Percentiles rank a stretch among this genome's conserved stretches.
Conservation (phyloP, 2,888 invertebrate genomes). For the Chymomyza procnemis region DNA sequence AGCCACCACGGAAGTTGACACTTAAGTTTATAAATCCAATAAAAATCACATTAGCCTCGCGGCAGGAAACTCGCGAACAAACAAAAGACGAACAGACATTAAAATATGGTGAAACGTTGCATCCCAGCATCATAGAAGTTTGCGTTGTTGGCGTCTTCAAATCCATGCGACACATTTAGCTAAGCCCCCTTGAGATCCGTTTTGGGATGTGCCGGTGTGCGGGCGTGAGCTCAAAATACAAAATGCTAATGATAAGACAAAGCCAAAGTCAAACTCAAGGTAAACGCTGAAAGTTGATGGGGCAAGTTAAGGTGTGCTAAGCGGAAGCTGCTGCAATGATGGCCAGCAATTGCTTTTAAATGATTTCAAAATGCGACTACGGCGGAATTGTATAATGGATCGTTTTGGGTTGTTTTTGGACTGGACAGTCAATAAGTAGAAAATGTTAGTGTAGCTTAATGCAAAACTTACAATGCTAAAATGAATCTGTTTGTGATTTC, state of each 20-base stretch:
- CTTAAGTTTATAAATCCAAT: constrained; percentile 71
- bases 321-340: neutral
- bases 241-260: constrained; percentile 57
- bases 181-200: constrained; percentile 45
- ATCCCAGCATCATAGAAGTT: neutral
- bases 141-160: constrained; percentile 19
- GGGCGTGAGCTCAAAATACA: constrained; percentile 8
- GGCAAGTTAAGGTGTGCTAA: neutral
- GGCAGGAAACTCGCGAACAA: constrained; percentile 55
- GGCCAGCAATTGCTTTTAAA: constrained; percentile 34
- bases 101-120: constrained; percentile 16
- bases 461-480: neutral
- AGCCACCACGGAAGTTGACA: constrained; percentile 56
- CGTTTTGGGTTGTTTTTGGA: constrained; percentile 35
- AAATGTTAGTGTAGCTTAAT: neutral
- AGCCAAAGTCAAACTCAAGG: constrained; percentile 13
- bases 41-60: constrained; percentile 69
- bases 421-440: constrained; percentile 20
- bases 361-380: constrained; percentile 41
- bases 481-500: neutral
- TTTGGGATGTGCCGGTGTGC: neutral
- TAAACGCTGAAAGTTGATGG: neutral
- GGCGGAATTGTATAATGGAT: constrained; percentile 33
- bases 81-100: constrained; percentile 45
- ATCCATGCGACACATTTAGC: constrained; percentile 53